A percentile compares a stretch with the other conserved stretches of the same genome.
These are phyloP conservation scores for Enteromius argenteus DNA, from an alignment of 2,797 vertebrate species.

Conservation along the genomic window DNA sequence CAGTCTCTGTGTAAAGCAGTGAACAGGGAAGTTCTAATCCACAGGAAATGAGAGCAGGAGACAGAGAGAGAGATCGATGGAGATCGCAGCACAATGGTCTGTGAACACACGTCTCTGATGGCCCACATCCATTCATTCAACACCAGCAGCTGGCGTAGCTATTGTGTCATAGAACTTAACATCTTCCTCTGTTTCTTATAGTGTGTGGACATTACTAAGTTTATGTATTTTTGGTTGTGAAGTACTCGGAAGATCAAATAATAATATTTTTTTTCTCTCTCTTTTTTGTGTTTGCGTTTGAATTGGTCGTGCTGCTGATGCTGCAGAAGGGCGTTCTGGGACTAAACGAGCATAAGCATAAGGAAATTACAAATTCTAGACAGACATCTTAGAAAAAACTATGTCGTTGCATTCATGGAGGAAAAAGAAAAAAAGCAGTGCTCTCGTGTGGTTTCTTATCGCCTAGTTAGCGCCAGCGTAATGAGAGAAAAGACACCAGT, in stretches of 20 bases:
- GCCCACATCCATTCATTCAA: constrained; percentile 58
- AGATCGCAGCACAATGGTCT: constrained; percentile 40
- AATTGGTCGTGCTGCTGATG: neutral
- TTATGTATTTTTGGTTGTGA: neutral
- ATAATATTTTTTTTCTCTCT: neutral
- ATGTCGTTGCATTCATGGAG: neutral
- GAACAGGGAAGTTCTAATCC: constrained; percentile 39
- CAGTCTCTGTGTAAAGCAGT: constrained; percentile 21
- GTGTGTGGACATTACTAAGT: neutral
- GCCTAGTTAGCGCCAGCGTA: neutral
- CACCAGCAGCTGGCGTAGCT: constrained; percentile 74
- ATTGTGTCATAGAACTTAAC: constrained; percentile 72
- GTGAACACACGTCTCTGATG: constrained; percentile 38
- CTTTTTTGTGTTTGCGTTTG: neutral
- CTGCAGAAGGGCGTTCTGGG: constrained; percentile 2
- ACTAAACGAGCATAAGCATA: neutral
- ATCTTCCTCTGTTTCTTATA: constrained; percentile 44
- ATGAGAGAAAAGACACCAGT: neutral
- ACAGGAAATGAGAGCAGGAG: constrained; percentile 25
- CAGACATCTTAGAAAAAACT: neutral
- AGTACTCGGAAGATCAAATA: neutral
- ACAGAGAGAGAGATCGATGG: constrained; percentile 37
- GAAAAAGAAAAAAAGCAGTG: neutral
- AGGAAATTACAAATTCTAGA: constrained; percentile 10
- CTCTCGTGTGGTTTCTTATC: neutral